phyloP scores from a whole-genome alignment of 2,888 invertebrate genomes.

The Clistopyga incitator region DNA sequence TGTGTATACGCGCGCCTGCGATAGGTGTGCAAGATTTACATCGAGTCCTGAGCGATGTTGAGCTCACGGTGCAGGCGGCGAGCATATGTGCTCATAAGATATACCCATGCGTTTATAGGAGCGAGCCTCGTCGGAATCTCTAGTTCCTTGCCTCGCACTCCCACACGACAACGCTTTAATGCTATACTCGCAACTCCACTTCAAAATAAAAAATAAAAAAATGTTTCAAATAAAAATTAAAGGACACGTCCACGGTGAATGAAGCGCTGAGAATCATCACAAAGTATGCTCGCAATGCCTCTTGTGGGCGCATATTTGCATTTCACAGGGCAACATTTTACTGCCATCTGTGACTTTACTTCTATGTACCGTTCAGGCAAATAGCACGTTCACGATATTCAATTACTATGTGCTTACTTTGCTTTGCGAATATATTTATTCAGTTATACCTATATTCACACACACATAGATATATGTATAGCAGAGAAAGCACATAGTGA shows the following conservation, averaged over 20 bases:
- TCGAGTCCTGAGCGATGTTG: conserved; percentile 18
- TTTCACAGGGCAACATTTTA: conserved; percentile 42
- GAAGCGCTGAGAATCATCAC: conserved; percentile 27
- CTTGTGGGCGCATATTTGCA: conserved; percentile 23
- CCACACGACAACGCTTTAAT: conserved; percentile 50
- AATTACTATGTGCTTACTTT: conserved; percentile 35
- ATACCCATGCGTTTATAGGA: conserved; percentile 4
- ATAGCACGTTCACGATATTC: conserved; percentile 20
- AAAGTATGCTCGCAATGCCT: conserved; percentile 23
- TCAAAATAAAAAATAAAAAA: not conserved
- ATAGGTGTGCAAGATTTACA: conserved; percentile 57
- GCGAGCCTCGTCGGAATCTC: not conserved
- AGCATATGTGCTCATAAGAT: conserved; percentile 1
- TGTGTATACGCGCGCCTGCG: conserved; percentile 27
- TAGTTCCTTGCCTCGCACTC: conserved; percentile 26
- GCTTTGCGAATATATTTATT: conserved; percentile 6
- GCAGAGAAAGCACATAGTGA: no score
- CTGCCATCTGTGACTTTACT: conserved; percentile 32
- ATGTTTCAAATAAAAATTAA: conserved; percentile 28
- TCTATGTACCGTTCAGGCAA: conserved; percentile 9
- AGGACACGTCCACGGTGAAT: conserved; percentile 40
- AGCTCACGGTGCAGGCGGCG: not conserved
- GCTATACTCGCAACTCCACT: conserved; percentile 13
- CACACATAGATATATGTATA: no score
- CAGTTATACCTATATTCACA: no score